Conservation (phyloP, 1,140 invertebrate genomes). For the Trichoplusia ni region DNA sequence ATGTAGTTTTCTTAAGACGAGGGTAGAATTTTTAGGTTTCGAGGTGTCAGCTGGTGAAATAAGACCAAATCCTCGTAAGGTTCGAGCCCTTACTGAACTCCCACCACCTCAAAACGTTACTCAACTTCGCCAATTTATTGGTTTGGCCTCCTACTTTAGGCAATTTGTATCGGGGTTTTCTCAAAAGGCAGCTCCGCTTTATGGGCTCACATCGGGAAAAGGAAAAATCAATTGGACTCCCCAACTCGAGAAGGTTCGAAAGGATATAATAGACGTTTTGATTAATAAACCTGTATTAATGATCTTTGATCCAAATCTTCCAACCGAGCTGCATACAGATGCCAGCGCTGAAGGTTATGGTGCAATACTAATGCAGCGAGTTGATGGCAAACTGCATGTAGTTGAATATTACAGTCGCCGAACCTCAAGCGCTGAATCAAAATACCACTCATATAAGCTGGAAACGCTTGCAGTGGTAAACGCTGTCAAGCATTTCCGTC, state of each 20-base stretch:
- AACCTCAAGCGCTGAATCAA: not conserved
- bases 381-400: not conserved
- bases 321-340: not conserved
- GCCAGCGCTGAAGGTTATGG: not conserved
- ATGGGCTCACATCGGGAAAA: not conserved
- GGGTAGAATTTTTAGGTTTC: constrained; percentile 33
- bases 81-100: constrained; percentile 15
- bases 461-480: not conserved
- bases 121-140: constrained; percentile 35
- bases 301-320: not conserved
- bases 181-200: not conserved
- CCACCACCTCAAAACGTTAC: constrained; percentile 21
- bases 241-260: not conserved
- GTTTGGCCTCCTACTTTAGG: constrained; percentile 32
- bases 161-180: constrained; percentile 25
- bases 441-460: not conserved
- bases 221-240: constrained; percentile 6
- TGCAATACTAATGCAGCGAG: not conserved
- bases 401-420: not conserved
- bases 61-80: constrained; percentile 24
- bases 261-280: not conserved
- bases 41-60: constrained; percentile 24
- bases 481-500: not conserved
- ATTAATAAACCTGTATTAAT: not conserved
- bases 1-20: constrained; percentile 29